These are phyloP conservation scores for Notocelia uddmanniana DNA, from an alignment of 2,888 invertebrate species.

Conservation along the genomic window DNA sequence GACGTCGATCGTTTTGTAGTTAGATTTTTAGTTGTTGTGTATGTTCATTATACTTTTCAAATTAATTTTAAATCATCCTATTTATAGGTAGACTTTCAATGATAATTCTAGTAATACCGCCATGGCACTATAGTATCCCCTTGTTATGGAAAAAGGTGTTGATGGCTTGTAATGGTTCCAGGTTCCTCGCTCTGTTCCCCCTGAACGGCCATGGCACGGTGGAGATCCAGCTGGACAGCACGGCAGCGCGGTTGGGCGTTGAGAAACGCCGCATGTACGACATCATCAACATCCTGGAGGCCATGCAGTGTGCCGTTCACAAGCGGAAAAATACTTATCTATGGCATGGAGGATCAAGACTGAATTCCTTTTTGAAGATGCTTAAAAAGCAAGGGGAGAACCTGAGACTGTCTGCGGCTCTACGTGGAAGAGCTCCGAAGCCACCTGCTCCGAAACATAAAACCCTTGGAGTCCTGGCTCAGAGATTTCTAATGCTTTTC, in stretches of 20 bases:
- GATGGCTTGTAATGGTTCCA: constrained; percentile 56
- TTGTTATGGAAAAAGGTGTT: neutral
- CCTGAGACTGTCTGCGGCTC: constrained; percentile 81
- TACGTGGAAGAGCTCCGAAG: constrained; percentile 79
- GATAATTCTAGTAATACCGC: neutral
- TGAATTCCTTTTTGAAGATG: constrained; percentile 86
- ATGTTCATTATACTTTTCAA: too few relatives aligned
- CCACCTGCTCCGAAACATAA: constrained; percentile 86
- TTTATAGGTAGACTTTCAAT: too few relatives aligned
- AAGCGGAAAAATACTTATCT: constrained; percentile 88
- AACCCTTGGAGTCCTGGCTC: constrained; percentile 89
- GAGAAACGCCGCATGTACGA: constrained; percentile 90
- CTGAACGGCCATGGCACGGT: constrained; percentile 78
- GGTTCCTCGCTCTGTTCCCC: constrained; percentile 86
- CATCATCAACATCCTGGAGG: constrained; percentile 90
- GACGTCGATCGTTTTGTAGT: too few relatives aligned
- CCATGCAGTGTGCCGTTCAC: constrained; percentile 89
- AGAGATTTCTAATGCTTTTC: constrained; percentile 90
- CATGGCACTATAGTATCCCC: neutral
- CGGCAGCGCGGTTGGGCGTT: constrained; percentile 87
- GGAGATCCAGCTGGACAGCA: constrained; percentile 88
- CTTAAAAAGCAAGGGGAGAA: constrained; percentile 86
- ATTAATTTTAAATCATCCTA: too few relatives aligned
- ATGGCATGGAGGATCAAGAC: constrained; percentile 89
- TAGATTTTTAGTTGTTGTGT: too few relatives aligned